These are phyloP conservation scores for Aphelenchoides fujianensis DNA, from an alignment of 1,140 invertebrate species.

Conservation along the genomic window DNA sequence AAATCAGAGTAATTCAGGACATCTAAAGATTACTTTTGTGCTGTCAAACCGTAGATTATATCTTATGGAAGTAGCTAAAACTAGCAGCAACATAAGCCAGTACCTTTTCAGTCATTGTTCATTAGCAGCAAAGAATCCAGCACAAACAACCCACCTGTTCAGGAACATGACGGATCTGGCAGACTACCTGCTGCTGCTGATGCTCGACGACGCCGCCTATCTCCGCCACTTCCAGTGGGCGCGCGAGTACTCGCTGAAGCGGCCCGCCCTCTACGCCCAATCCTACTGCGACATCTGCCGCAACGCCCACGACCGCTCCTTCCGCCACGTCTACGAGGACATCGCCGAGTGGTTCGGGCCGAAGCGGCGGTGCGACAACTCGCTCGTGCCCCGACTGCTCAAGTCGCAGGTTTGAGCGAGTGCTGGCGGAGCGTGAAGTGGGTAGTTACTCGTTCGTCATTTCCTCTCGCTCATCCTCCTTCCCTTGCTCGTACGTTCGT, in stretches of 20 bases:
- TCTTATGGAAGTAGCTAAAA: too few species aligned
- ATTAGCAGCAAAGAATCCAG: too few species aligned
- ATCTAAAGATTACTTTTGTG: too few species aligned
- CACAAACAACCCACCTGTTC: background rate
- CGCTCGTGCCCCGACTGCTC: background rate
- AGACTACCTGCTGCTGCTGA: background rate
- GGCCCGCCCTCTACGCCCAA: background rate
- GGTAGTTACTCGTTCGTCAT: background rate
- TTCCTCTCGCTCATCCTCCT: background rate
- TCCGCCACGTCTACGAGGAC: slow-evolving; percentile 6
- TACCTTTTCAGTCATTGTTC: too few species aligned
- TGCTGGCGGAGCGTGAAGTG: background rate
- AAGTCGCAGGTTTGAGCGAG: background rate
- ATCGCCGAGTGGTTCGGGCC: slow-evolving; percentile 3
- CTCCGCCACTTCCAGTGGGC: background rate
- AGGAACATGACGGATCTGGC: background rate
- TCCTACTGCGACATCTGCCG: background rate
- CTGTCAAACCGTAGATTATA: too few species aligned
- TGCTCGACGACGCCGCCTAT: background rate
- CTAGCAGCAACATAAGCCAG: too few species aligned
- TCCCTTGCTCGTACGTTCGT: background rate
- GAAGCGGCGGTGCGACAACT: slow-evolving; percentile 8
- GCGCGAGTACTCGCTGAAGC: background rate
- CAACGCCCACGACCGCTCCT: background rate
- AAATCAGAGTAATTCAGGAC: too few species aligned